phyloP scores from a whole-genome alignment of 2,113 vertebrate species.

The Xiphorhynchus elegans region DNA sequence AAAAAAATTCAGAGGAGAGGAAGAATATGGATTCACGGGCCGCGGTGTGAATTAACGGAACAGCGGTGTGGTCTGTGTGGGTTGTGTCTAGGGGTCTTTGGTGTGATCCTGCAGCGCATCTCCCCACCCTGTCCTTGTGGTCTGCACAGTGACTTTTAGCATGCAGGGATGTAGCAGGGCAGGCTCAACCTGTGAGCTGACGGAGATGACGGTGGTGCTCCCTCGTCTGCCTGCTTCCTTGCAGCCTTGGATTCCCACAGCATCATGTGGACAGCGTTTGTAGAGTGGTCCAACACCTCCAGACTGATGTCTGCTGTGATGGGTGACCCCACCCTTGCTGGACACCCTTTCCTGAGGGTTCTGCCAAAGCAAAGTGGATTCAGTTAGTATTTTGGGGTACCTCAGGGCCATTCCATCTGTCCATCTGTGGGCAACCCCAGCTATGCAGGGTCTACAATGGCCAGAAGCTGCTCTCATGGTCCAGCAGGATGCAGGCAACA shows the following conservation, averaged over 20 bases:
- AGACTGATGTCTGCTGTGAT: accelerated
- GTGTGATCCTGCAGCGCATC: no score
- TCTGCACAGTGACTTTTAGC: background rate
- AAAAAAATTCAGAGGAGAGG: background rate
- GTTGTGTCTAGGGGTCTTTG: background rate
- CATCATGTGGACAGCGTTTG: accelerated
- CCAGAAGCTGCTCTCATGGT: no score
- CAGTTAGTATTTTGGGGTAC: background rate
- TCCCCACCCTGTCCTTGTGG: accelerated
- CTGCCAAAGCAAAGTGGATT: background rate
- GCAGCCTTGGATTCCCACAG: accelerated
- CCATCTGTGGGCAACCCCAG: background rate
- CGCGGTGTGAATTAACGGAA: background rate
- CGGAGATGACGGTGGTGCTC: accelerated
- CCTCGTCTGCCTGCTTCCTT: accelerated
- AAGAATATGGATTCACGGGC: background rate
- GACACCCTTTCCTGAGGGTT: background rate
- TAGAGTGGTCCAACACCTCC: background rate
- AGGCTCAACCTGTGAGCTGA: background rate
- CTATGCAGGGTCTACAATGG: background rate
- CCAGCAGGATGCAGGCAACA: background rate
- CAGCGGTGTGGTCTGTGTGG: accelerated
- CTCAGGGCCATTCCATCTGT: background rate
- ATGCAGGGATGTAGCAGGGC: accelerated
- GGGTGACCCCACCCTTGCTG: background rate